These are phyloP conservation scores for Lepidonotus clava DNA, from an alignment of 2,888 invertebrate genomes.

Conservation along the genomic window DNA sequence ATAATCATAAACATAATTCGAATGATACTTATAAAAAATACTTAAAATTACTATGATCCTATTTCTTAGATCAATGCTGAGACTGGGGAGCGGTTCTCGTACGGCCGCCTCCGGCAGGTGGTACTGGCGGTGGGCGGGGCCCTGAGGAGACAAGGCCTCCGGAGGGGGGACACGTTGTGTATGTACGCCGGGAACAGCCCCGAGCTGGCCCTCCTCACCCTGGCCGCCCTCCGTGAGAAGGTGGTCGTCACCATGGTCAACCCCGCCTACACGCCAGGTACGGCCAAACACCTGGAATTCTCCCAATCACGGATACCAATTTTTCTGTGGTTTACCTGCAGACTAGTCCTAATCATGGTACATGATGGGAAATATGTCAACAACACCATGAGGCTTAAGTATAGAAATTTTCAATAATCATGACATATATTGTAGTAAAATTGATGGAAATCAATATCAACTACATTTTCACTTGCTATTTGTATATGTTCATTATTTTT, in stretches of 20 bases:
- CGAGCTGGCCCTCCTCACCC: neutral
- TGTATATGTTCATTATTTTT: too few relatives aligned
- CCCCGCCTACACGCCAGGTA: neutral
- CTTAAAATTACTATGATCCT: too few relatives aligned
- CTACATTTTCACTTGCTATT: too few relatives aligned
- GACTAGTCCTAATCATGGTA: too few relatives aligned
- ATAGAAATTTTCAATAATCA: too few relatives aligned
- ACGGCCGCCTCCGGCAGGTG: neutral
- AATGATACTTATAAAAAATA: neutral
- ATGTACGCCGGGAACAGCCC: neutral
- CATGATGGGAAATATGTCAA: too few relatives aligned
- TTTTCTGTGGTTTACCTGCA: too few relatives aligned
- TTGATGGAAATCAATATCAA: too few relatives aligned
- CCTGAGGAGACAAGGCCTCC: neutral
- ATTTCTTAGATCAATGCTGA: slow-evolving; percentile 21
- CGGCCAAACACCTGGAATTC: too few relatives aligned
- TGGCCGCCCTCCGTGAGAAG: neutral
- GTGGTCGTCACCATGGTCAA: neutral
- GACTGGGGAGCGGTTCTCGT: neutral
- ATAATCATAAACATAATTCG: neutral
- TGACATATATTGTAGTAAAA: too few relatives aligned
- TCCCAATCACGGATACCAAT: too few relatives aligned
- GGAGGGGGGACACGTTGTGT: neutral
- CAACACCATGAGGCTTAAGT: too few relatives aligned
- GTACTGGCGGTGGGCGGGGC: neutral